Base-by-base conservation (phyloP, 1,140 invertebrate genomes). In the Potamilus streckersoni region DNA sequence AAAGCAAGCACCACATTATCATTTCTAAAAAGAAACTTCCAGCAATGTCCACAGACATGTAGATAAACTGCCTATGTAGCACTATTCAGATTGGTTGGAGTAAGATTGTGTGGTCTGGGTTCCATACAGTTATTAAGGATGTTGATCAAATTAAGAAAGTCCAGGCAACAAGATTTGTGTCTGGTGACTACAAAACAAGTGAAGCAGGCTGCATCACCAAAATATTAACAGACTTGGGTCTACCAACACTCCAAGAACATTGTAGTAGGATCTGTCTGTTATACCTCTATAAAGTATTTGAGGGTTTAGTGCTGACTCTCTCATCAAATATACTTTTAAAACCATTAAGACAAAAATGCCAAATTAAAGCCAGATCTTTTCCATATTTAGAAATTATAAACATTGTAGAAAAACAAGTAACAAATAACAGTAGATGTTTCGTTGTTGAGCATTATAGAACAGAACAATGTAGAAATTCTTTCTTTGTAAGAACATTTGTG, bases 1-100 rank as follows among this genome's bases (percentile, higher is more conserved):
- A 76, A 74, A 74, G 78, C 80, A n/a, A 81, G 69, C 20, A 66
- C 68, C 23, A 73, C 63, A 27, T 31, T 79, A 2, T 70, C 70
- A 6, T 78, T 81, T 20, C 2, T 81, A n/a, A 12, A 59, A 20
- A 65, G 78, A 38, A 81, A 79, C 38, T 56, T 79, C 4, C 71
- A 74, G 56, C 74, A 66, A 27, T 74, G 77, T 49, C 31, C 72
- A 23, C 11, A 65, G n/a, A 17, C 23, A 14, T 71, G 74, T 38
- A 64, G 65, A 64, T 49, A 70, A 70, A 79, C 68, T 5, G 80
- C 80, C 8, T 81, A 76, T 23, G 38, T 76, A 2, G 38, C 66
- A 14, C 64, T 81, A 20, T 69, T 81, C n/a, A 12, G 70, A 6
- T 71, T 67, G 49, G 23, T 55, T 72, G 1, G 72, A 79, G 19